phyloP scores from a whole-genome alignment of 2,888 invertebrate genomes.

The Apodemia zela region DNA sequence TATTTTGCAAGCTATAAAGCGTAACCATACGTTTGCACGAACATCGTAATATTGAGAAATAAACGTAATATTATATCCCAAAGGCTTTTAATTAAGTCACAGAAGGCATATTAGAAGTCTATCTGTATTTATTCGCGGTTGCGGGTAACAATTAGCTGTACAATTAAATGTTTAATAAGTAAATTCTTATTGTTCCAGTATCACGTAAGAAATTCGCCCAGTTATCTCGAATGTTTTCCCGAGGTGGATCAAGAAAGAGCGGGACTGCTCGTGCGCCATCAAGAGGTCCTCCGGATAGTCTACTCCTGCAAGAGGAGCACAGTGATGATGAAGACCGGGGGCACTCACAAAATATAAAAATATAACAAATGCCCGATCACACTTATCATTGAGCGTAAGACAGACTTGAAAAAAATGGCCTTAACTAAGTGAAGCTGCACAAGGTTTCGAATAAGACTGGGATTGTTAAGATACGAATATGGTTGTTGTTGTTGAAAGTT shows the following conservation, averaged over 20 bases:
- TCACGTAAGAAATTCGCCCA: conserved; percentile 91
- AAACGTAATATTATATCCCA: no score
- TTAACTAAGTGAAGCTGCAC: conserved; percentile 39
- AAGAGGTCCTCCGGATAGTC: conserved; percentile 78
- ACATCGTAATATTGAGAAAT: neutral
- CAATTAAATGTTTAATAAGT: no score
- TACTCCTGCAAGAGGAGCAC: conserved; percentile 82
- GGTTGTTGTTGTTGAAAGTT: conserved; percentile 31
- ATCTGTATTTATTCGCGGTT: no score
- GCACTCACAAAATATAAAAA: conserved; percentile 43
- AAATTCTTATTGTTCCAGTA: conserved; percentile 45
- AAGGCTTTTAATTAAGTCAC: no score
- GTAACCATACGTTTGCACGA: neutral
- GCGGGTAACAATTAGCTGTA: no score
- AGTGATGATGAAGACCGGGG: conserved; percentile 82
- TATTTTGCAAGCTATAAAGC: neutral
- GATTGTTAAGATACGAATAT: conserved; percentile 52
- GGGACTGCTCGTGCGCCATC: conserved; percentile 59
- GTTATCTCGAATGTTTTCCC: conserved; percentile 87
- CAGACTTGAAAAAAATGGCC: conserved; percentile 28
- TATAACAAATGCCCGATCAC: conserved; percentile 30
- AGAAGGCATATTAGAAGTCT: no score
- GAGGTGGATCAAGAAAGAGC: conserved; percentile 78
- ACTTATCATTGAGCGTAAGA: conserved; percentile 27
- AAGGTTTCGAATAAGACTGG: conserved; percentile 72